Evolutionary conservation across 2,113 vertebrate species (phyloP), one percentile per base, ranked within the genome.

Genomic region (Phoxinus phoxinus): DNA sequence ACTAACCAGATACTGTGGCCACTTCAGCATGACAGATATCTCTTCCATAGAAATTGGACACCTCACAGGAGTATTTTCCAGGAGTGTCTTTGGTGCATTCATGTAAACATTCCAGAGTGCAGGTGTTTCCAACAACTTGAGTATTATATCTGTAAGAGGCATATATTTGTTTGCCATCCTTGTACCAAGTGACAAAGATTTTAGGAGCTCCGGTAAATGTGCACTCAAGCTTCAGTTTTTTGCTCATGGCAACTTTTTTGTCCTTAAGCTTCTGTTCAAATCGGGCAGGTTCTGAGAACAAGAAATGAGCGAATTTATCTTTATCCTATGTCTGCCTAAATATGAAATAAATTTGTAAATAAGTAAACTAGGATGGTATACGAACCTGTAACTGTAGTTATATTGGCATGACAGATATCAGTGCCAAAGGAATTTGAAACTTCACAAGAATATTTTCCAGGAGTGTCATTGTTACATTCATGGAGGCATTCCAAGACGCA

Each of bases 21-120:
- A 97, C 92, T 94, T 96, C 95, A 84, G 94, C 92, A 91, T 95
- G 95, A 89, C 93, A 95, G 79, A 94, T 91, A 77, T 95, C 95
- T 84, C 90, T 95, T 89, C 96, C 96, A 88, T 93, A 95, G 72
- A 88, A 77, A 73, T 96, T 97, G 23, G 94, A 95, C 85, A 96
- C 96, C 93, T 96, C 96, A 86, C 96, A 97, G 37, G 95, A 78
- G 10, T 96, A 96, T 88, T 95, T 95, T 74, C 95, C 96, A 1
- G 93, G 89, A 89, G 86, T 87, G 23, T 96, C 96, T 0, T 93
- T 92, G 89, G 95, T 96, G 10, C 89, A 86, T 65, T 92, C 87
- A 27, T 93, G 90, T 90, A 91, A 92, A 88, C 95, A 89, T 89
- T 96, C 95, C 87, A 97, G 87, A 71, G 94, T 83, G 58, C 94